A percentile compares a stretch with the other conserved stretches of the same genome.
phyloP scores from a whole-genome alignment of 2,888 invertebrate genomes.

The Tachina fera region DNA sequence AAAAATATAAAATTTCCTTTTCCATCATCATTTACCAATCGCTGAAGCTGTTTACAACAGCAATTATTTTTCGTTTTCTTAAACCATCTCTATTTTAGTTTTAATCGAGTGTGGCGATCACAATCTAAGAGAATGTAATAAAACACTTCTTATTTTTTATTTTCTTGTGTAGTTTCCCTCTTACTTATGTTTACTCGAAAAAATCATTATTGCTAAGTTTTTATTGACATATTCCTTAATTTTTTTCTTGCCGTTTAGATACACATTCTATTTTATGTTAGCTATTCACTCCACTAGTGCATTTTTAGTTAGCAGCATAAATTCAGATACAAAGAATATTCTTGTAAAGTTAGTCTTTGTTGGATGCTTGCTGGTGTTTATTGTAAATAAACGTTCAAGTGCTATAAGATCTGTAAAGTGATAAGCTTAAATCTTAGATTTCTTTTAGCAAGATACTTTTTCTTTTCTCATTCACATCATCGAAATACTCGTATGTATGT shows the following conservation, averaged over 20 bases:
- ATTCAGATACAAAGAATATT: conserved; percentile 14
- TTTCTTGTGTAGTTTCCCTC: conserved; percentile 23
- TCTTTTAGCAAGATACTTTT: conserved; percentile 35
- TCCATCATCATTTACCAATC: conserved; percentile 42
- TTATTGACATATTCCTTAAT: conserved; percentile 56
- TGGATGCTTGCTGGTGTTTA: conserved; percentile 50
- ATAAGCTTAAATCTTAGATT: conserved; percentile 63
- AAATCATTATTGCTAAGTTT: conserved; percentile 62
- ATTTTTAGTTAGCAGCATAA: conserved; percentile 10
- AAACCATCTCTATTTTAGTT: conserved; percentile 21
- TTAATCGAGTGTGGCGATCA: conserved; percentile 61
- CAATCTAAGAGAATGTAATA: conserved; percentile 58
- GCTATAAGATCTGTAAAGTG: conserved; percentile 62
- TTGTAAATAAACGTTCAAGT: conserved; percentile 62
- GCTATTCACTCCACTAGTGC: background rate
- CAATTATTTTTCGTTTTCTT: conserved; percentile 52
- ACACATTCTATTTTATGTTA: conserved; percentile 47
- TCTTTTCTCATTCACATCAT: conserved; percentile 47
- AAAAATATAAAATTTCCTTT: conserved; percentile 62
- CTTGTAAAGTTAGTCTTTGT: conserved; percentile 19
- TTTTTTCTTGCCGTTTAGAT: conserved; percentile 39
- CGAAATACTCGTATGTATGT: conserved; percentile 27
- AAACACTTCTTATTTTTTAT: conserved; percentile 49
- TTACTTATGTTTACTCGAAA: background rate
- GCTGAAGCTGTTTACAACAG: conserved; percentile 47